Percentiles rank a stretch among this genome's conserved stretches.
Conservation (phyloP, 2,888 invertebrate species). For the Xylota segnis region DNA sequence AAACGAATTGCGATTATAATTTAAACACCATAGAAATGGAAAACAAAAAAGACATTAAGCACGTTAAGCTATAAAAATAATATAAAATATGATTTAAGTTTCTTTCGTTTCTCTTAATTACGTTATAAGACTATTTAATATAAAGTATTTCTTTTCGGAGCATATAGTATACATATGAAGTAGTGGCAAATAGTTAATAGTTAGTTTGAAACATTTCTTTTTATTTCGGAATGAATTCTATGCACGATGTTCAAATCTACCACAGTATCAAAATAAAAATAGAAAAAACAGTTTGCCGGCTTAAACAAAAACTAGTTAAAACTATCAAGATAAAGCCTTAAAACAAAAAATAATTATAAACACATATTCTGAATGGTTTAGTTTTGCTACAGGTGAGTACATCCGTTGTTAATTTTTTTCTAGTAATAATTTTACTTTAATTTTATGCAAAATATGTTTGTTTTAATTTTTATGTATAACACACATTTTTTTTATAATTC, state of each 20-base stretch:
- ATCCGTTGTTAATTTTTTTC: slow-evolving; percentile 38
- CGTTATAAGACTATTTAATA: slow-evolving; percentile 42
- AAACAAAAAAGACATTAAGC: slow-evolving; percentile 74
- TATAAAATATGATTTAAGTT: slow-evolving; percentile 50
- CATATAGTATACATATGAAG: slow-evolving; percentile 42
- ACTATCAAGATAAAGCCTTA: slow-evolving; percentile 32
- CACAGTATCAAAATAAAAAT: slow-evolving; percentile 39
- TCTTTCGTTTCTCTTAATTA: slow-evolving; percentile 39
- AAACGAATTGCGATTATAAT: slow-evolving; percentile 46
- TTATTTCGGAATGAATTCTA: slow-evolving; percentile 71
- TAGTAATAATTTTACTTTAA: slow-evolving; percentile 14
- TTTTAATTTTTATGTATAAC: slow-evolving; percentile 11
- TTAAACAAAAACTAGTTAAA: slow-evolving; percentile 37
- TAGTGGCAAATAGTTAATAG: slow-evolving; percentile 68
- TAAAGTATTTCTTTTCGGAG: slow-evolving; percentile 51
- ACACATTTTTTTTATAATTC: not conserved
- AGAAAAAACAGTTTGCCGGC: slow-evolving; percentile 22
- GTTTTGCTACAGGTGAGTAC: slow-evolving; percentile 65
- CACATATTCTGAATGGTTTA: slow-evolving; percentile 50
- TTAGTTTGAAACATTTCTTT: slow-evolving; percentile 60
- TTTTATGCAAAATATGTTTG: not conserved
- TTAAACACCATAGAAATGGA: slow-evolving; percentile 66
- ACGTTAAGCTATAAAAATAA: slow-evolving; percentile 67
- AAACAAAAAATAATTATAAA: slow-evolving; percentile 28
- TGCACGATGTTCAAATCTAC: slow-evolving; percentile 71